Base-by-base conservation (phyloP, 2,797 vertebrate species). In the Scomberomorus guttatus region DNA sequence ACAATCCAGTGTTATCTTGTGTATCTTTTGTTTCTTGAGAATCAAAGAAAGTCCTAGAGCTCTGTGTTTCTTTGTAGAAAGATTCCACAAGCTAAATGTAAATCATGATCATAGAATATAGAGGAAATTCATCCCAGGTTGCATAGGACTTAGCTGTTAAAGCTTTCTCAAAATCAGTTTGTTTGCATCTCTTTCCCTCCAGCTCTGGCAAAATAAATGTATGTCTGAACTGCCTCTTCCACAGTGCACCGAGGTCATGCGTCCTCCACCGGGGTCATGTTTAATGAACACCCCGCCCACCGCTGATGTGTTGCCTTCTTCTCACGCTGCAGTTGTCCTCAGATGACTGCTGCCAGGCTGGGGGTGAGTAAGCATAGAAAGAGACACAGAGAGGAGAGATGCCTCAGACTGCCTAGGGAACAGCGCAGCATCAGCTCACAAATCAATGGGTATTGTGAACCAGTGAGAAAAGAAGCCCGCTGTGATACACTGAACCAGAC, bases 261-360 rank as follows among this genome's bases (percentile, higher is more conserved):
- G 10, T 37, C 37, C 11, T 37, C 37, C 37, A 37, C 11, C 37
- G 37, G 37, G 2, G 37, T 37, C 37, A 37, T 75, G 78, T 90
- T 91, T 92, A 92, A 91, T 93, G 80, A 91, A 44, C 77, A 60
- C 46, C 63, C 44, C 9, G n/a, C 78, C 83, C 75, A 75, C 54
- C 46, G 5, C 50, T 42, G 3, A 75, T 58, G 71, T 73, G 46
- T 58, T 76, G 54, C 59, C 6, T 11, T 72, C 65, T 62, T 81
- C 57, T 67, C 32, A 34, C 52, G 1, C 74, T 25, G 87, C 65
- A 37, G 80, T 61, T 79, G 80, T 93, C 86, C 87, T 88, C 75
- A 81, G 73, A 81, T 83, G 85, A 87, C 90, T 86, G 64, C 69
- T 82, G 79, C 67, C 51, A 71, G 72, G 67, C 74, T 48, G 72